A percentile compares a stretch with the other conserved stretches of the same genome.
phyloP scores from a whole-genome alignment of 2,888 invertebrate species.

The Cloeon dipterum region DNA sequence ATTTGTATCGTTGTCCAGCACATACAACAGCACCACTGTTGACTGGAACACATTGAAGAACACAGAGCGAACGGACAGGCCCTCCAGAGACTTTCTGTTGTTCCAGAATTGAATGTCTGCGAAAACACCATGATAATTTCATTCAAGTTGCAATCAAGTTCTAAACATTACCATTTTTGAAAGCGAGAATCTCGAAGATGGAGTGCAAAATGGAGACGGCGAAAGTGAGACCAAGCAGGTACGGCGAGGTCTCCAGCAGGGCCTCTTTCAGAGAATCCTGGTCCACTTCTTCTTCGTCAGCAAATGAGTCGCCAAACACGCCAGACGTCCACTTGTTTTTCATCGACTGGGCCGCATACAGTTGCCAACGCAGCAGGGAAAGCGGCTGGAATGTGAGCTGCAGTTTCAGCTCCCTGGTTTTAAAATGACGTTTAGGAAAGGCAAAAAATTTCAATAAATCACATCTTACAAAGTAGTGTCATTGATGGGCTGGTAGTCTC shows the following conservation, averaged over 20 bases:
- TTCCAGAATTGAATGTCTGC: constrained; percentile 98
- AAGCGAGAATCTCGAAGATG: constrained; percentile 92
- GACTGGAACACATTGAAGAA: constrained; percentile 98
- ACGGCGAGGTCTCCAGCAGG: constrained; percentile 89
- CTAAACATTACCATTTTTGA: constrained; percentile 90
- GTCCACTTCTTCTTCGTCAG: constrained; percentile 65
- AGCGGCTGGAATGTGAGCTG: constrained; percentile 67
- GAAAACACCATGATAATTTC: constrained; percentile 9
- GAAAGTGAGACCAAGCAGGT: constrained; percentile 75
- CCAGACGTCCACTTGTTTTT: constrained; percentile 53
- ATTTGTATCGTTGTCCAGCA: constrained; percentile 96
- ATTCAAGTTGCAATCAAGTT: too few relatives aligned
- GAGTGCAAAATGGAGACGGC: constrained; percentile 87
- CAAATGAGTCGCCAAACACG: constrained; percentile 39
- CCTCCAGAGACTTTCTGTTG: constrained; percentile 87
- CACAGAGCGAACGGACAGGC: constrained; percentile 90
- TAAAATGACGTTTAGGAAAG: too few relatives aligned
- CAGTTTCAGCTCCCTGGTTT: constrained; percentile 32
- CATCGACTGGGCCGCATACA: constrained; percentile 93
- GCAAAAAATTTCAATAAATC: neutral
- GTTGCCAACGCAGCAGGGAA: constrained; percentile 92
- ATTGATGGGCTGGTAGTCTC: constrained; percentile 83
- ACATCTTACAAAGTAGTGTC: constrained; percentile 40
- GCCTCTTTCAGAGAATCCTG: constrained; percentile 85
- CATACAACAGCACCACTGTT: constrained; percentile 81